Evolutionary conservation across 2,888 invertebrate species (phyloP).

Genomic region (Drosophila nr. medialis): DNA sequence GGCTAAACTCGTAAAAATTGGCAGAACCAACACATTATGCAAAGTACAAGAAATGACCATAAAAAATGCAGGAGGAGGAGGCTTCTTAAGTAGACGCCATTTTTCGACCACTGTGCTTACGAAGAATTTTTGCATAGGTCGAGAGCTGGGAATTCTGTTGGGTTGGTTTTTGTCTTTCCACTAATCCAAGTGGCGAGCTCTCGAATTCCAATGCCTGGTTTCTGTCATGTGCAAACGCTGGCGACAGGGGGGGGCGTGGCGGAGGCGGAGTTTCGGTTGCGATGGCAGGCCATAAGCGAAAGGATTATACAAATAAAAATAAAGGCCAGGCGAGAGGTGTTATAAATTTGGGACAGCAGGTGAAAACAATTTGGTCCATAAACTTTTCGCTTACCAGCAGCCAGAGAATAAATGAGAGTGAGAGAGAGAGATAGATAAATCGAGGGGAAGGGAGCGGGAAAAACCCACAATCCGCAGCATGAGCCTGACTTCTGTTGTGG

Average conservation of each 20-base stretch:
- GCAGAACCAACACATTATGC: constrained; percentile 72
- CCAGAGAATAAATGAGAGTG: background rate
- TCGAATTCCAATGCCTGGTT: constrained; percentile 74
- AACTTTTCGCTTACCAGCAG: constrained; percentile 76
- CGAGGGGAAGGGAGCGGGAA: background rate
- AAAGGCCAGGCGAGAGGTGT: constrained; percentile 63
- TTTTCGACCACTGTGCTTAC: constrained; percentile 57
- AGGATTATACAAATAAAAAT: constrained; percentile 81
- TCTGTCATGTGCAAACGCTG: constrained; percentile 76
- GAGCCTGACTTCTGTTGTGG: constrained; percentile 57
- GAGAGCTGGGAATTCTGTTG: constrained; percentile 38
- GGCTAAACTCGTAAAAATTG: constrained; percentile 64
- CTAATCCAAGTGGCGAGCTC: constrained; percentile 75
- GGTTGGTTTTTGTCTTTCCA: constrained; percentile 71
- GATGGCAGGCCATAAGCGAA: constrained; percentile 58
- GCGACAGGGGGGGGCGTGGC: constrained; percentile 8
- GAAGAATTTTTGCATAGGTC: constrained; percentile 50
- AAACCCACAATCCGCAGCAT: constrained; percentile 29
- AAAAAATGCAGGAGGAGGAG: constrained; percentile 27
- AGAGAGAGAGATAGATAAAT: no score
- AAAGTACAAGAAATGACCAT: constrained; percentile 60
- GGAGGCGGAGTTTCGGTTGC: background rate
- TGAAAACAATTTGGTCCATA: constrained; percentile 80
- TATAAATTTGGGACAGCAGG: constrained; percentile 80
- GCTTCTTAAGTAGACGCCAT: constrained; percentile 1